phyloP scores from a whole-genome alignment of 2,888 invertebrate genomes.

The Ephialtes manifestator region DNA sequence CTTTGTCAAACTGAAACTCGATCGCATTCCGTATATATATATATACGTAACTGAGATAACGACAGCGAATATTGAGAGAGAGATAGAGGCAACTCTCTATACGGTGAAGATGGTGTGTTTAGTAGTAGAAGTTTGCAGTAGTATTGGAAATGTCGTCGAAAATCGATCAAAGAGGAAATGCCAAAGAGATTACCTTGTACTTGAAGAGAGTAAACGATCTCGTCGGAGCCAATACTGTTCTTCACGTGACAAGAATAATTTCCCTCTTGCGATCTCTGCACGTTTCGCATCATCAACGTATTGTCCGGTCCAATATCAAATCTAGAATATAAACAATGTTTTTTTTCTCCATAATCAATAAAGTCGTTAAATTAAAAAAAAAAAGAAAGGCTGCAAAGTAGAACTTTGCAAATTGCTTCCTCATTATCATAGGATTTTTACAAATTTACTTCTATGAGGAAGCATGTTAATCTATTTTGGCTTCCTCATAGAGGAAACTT shows the following conservation, averaged over 20 bases:
- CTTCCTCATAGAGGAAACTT: too few species aligned
- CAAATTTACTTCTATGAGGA: too few species aligned
- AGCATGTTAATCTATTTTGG: too few species aligned
- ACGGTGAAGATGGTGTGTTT: neutral
- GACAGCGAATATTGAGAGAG: slow-evolving; percentile 31
- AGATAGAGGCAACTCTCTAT: neutral
- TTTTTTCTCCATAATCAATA: neutral
- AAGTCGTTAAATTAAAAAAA: neutral
- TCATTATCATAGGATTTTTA: too few species aligned
- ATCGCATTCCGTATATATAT: slow-evolving; percentile 43
- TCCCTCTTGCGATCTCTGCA: slow-evolving; percentile 87
- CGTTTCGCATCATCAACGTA: slow-evolving; percentile 86
- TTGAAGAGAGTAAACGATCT: slow-evolving; percentile 87
- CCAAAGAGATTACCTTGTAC: slow-evolving; percentile 86
- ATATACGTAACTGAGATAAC: slow-evolving; percentile 19
- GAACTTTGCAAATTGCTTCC: too few species aligned
- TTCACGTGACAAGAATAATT: slow-evolving; percentile 88
- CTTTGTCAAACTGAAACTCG: slow-evolving; percentile 56
- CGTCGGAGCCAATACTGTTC: slow-evolving; percentile 87
- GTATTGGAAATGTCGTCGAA: slow-evolving; percentile 12
- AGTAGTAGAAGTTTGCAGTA: neutral
- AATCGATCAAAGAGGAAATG: slow-evolving; percentile 56
- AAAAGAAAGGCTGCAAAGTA: too few species aligned
- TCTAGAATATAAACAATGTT: slow-evolving; percentile 70
- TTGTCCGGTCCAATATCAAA: slow-evolving; percentile 86